These are phyloP conservation scores for Nowickia ferox DNA, from an alignment of 2,888 invertebrate species.

Conservation along the genomic window DNA sequence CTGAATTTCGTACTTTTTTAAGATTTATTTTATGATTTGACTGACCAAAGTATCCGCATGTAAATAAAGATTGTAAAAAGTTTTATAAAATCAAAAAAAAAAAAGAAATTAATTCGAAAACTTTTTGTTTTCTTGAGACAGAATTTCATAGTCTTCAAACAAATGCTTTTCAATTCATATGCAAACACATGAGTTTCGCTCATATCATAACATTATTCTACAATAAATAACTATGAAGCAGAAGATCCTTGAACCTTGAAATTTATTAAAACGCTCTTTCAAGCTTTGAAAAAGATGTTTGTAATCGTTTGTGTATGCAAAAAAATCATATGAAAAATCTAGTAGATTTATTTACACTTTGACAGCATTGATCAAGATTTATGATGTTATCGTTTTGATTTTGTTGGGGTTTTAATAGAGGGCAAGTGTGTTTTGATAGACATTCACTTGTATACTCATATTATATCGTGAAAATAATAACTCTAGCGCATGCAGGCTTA, in stretches of 20 bases:
- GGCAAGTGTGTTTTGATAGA: conserved; percentile 13
- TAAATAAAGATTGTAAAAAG: no score
- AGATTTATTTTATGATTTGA: no score
- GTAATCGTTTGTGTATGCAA: background rate
- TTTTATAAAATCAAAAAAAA: no score
- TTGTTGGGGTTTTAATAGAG: conserved; percentile 35
- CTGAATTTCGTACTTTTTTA: no score
- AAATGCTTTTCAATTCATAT: no score
- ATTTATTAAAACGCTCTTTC: background rate
- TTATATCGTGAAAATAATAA: conserved; percentile 29
- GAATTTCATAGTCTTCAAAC: no score
- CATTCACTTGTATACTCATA: background rate
- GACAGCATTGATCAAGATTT: conserved; percentile 62
- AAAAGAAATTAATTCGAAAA: no score
- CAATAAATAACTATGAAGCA: background rate
- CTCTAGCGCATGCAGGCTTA: conserved; percentile 6
- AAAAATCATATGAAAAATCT: conserved; percentile 1
- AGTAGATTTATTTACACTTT: conserved; percentile 55
- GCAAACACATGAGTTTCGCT: no score
- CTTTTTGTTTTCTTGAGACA: no score
- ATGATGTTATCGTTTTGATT: conserved; percentile 50
- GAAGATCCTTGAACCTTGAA: background rate
- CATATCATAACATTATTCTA: background rate
- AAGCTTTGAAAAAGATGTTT: background rate
- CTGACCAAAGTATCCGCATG: no score